These are phyloP conservation scores for Alca torda DNA, from an alignment of 2,797 vertebrate genomes.

Conservation along the genomic window DNA sequence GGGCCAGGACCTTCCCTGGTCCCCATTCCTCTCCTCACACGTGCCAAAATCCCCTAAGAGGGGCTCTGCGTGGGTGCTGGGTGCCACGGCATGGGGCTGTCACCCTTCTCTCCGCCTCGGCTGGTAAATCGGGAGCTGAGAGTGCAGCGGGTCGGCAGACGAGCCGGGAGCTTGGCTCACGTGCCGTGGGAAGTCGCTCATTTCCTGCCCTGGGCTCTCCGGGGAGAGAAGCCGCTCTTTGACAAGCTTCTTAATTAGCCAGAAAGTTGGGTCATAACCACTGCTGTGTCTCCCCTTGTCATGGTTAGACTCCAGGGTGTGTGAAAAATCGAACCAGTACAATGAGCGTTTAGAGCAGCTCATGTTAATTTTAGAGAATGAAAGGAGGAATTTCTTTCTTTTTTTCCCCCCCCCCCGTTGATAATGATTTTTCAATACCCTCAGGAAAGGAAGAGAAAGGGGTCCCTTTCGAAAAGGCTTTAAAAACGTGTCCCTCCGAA, in stretches of 20 bases:
- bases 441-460: background rate
- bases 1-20: background rate
- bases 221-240: background rate
- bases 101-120: accelerated
- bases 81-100: accelerated
- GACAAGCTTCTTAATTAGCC: constrained; percentile 25
- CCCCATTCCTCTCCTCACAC: background rate
- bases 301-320: background rate
- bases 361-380: background rate
- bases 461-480: background rate
- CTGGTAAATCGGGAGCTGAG: background rate
- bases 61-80: background rate
- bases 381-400: background rate
- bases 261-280: constrained; percentile 33
- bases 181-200: background rate
- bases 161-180: background rate
- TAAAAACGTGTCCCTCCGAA: background rate
- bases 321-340: constrained; percentile 3
- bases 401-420: background rate
- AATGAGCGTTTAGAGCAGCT: background rate
- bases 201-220: background rate
- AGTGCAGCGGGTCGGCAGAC: background rate
- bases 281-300: constrained; percentile 22
- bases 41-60: background rate
- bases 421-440: background rate